Conservation (phyloP, 92 coral and sea anemone species). For the Epizoanthus stellaris region DNA sequence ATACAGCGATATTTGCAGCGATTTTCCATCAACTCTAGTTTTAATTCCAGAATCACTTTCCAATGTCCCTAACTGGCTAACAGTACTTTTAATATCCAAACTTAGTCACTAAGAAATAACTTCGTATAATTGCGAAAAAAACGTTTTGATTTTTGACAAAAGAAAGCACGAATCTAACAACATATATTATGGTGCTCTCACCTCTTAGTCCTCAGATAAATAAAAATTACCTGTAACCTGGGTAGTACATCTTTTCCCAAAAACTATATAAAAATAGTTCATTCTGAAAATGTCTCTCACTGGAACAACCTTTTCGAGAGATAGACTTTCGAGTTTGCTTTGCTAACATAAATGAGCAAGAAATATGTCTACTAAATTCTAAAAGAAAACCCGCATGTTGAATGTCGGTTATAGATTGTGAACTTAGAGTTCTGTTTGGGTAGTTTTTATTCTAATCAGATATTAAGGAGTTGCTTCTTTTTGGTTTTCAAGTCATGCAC, state of each 20-base stretch:
- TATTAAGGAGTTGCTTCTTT: not conserved
- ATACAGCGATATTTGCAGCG: not conserved
- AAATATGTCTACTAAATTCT: not conserved
- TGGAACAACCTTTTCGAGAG: not conserved
- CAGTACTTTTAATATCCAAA: too few relatives aligned
- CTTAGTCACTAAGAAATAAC: not conserved
- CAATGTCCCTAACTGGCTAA: too few relatives aligned
- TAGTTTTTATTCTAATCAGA: not conserved
- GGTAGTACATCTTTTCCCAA: not conserved
- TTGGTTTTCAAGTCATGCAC: slow-evolving; percentile 7
- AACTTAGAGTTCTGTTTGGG: slow-evolving; percentile 8
- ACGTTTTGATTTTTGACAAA: not conserved
- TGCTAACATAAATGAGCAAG: not conserved
- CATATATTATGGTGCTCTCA: not conserved
- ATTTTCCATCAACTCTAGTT: not conserved
- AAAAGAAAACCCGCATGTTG: slow-evolving; percentile 3
- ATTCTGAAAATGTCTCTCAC: not conserved
- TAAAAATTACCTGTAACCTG: not conserved
- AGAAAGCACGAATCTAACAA: not conserved
- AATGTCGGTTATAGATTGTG: not conserved
- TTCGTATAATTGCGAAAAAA: not conserved
- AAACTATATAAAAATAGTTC: not conserved
- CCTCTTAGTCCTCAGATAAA: not conserved
- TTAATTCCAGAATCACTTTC: not conserved
- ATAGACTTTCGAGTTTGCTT: not conserved